These are phyloP conservation scores for Drosophila bifasciata DNA, from an alignment of 1,140 invertebrate genomes.

Conservation along the genomic window DNA sequence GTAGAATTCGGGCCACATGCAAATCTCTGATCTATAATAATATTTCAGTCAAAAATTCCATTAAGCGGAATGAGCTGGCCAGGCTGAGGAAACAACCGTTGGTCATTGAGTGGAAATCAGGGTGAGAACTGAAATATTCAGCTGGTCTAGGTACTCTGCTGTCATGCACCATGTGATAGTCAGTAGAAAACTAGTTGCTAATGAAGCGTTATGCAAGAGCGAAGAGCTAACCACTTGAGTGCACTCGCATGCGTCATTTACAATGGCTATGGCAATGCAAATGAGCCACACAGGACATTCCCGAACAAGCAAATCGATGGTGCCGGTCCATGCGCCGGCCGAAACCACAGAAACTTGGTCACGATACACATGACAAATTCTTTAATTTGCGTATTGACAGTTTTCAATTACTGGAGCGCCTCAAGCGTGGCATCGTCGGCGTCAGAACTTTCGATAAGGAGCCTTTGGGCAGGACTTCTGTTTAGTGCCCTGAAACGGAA, in stretches of 20 bases:
- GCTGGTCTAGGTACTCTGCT: slow-evolving; percentile 23
- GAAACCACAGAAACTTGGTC: slow-evolving; percentile 55
- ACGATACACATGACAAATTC: slow-evolving; percentile 73
- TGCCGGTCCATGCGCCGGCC: slow-evolving; percentile 22
- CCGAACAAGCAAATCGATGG: slow-evolving; percentile 31
- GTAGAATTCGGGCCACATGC: slow-evolving; percentile 55
- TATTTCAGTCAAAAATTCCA: slow-evolving; percentile 28
- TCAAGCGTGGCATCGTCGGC: slow-evolving; percentile 49
- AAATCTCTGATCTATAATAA: slow-evolving; percentile 48
- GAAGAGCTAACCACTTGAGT: slow-evolving; percentile 36
- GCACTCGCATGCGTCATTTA: slow-evolving; percentile 42
- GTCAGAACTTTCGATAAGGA: slow-evolving; percentile 41
- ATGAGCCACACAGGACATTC: slow-evolving; percentile 60
- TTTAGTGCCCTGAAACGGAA: slow-evolving; percentile 45
- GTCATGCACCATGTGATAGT: slow-evolving; percentile 36
- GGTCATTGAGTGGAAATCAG: neutral
- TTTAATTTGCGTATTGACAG: slow-evolving; percentile 76
- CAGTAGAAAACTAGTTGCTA: slow-evolving; percentile 72
- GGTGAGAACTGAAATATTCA: slow-evolving; percentile 1
- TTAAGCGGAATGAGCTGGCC: slow-evolving; percentile 64
- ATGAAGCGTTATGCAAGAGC: slow-evolving; percentile 75
- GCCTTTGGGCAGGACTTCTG: slow-evolving; percentile 1
- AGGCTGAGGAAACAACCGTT: slow-evolving; percentile 58
- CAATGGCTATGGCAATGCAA: slow-evolving; percentile 44
- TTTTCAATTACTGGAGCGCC: slow-evolving; percentile 71